Evolutionary conservation across 2,113 vertebrate genomes (phyloP).

Genomic region (Aspiorhynchus laticeps): DNA sequence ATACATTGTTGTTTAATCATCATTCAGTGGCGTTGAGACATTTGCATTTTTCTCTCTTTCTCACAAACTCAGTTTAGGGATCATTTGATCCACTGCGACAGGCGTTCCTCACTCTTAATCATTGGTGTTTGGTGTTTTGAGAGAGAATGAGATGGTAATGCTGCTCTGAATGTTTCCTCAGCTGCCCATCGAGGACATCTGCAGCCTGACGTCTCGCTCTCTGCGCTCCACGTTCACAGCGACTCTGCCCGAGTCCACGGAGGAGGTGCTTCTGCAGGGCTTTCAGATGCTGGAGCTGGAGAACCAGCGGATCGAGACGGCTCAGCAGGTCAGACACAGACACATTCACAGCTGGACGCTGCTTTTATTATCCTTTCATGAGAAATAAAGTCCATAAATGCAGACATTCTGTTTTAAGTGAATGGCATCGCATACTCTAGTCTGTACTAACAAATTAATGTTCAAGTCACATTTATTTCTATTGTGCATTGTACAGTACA

Average conservation of each 20-base stretch:
- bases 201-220: slow-evolving; percentile 84
- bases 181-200: slow-evolving; percentile 94
- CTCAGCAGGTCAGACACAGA: slow-evolving; percentile 81
- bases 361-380: neutral
- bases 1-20: too few relatives aligned
- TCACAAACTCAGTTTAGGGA: too few relatives aligned
- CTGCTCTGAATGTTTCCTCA: slow-evolving; percentile 58
- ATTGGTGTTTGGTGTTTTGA: neutral
- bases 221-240: slow-evolving; percentile 77
- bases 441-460: too few relatives aligned
- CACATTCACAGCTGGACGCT: too few relatives aligned
- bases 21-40: too few relatives aligned
- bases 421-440: too few relatives aligned
- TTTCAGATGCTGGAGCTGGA: slow-evolving; percentile 87
- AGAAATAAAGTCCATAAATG: neutral
- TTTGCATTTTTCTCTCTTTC: too few relatives aligned
- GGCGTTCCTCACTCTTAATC: neutral
- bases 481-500: too few relatives aligned
- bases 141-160: neutral
- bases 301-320: slow-evolving; percentile 89
- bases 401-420: neutral
- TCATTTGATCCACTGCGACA: neutral
- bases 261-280: slow-evolving; percentile 87
- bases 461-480: too few relatives aligned
- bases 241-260: slow-evolving; percentile 86